Conservation (phyloP, 1,140 invertebrate genomes). For the Calycopis cecrops region DNA sequence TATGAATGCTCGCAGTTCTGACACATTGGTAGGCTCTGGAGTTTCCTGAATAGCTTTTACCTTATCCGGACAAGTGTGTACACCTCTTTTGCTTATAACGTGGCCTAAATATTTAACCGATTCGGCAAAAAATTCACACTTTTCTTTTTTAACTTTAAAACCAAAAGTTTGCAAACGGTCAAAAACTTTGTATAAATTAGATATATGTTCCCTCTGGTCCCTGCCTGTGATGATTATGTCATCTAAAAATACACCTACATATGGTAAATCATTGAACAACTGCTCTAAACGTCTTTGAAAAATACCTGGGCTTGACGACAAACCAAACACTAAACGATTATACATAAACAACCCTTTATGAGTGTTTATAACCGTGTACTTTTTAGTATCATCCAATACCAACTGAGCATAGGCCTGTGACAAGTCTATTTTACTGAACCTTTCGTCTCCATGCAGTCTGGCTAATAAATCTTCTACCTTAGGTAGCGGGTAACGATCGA, state of each 20-base stretch:
- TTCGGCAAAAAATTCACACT: conserved; percentile 23
- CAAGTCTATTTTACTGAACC: conserved; percentile 53
- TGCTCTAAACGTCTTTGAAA: conserved; percentile 29
- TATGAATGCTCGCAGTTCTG: conserved; percentile 23
- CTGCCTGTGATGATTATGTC: conserved; percentile 29
- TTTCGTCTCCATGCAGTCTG: no score
- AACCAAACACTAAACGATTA: conserved; percentile 34
- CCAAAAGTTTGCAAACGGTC: conserved; percentile 20
- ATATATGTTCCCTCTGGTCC: conserved; percentile 18
- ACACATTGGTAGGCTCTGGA: conserved; percentile 9
- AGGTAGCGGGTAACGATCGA: conserved; percentile 52
- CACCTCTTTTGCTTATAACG: conserved; percentile 17
- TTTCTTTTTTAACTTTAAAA: conserved; percentile 19
- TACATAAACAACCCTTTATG: conserved; percentile 36
- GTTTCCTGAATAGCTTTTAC: conserved; percentile 19
- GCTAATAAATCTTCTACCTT: conserved; percentile 40
- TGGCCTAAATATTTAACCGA: conserved; percentile 23
- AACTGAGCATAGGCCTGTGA: conserved; percentile 55
- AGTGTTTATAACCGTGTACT: conserved; percentile 37
- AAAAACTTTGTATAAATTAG: conserved; percentile 25
- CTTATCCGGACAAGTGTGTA: conserved; percentile 21
- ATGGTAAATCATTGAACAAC: conserved; percentile 27
- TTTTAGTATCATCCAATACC: conserved; percentile 34
- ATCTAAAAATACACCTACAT: conserved; percentile 33
- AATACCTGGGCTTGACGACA: conserved; percentile 34